phyloP scores from a whole-genome alignment of 2,113 vertebrate genomes.

The Poeciliopsis occidentalis region DNA sequence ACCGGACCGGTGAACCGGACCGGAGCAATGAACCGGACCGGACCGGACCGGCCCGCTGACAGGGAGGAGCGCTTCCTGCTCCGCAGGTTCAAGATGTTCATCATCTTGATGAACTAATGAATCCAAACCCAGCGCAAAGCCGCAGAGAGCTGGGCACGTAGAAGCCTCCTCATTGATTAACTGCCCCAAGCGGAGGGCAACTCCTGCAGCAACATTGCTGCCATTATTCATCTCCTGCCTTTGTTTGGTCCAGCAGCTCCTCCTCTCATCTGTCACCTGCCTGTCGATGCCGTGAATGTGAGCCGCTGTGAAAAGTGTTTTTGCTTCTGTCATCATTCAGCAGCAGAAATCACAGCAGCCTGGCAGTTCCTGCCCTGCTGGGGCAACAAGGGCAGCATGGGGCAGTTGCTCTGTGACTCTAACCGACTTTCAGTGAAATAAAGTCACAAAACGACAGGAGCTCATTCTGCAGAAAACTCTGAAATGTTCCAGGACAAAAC shows the following conservation, averaged over 20 bases:
- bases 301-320: constrained; percentile 55
- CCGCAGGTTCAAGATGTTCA: background rate
- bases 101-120: background rate
- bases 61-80: background rate
- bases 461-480: too few relatives aligned
- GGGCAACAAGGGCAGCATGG: background rate
- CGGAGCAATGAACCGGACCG: too few relatives aligned
- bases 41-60: too few relatives aligned
- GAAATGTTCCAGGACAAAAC: too few relatives aligned
- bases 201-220: constrained; percentile 71
- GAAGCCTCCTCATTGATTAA: constrained; percentile 78
- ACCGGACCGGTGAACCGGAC: too few relatives aligned
- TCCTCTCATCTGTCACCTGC: constrained; percentile 16
- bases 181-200: constrained; percentile 79
- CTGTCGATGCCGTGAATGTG: constrained; percentile 69
- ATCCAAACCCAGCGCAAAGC: background rate
- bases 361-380: background rate
- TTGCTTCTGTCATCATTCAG: constrained; percentile 75
- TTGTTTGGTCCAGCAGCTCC: background rate
- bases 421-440: too few relatives aligned
- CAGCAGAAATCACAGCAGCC: constrained; percentile 57
- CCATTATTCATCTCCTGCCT: constrained; percentile 72
- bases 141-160: constrained; percentile 62
- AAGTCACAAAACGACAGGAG: too few relatives aligned
- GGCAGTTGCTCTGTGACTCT: too few relatives aligned